These are phyloP conservation scores for Sesamia nonagrioides DNA, from an alignment of 1,140 invertebrate species.

Conservation along the genomic window DNA sequence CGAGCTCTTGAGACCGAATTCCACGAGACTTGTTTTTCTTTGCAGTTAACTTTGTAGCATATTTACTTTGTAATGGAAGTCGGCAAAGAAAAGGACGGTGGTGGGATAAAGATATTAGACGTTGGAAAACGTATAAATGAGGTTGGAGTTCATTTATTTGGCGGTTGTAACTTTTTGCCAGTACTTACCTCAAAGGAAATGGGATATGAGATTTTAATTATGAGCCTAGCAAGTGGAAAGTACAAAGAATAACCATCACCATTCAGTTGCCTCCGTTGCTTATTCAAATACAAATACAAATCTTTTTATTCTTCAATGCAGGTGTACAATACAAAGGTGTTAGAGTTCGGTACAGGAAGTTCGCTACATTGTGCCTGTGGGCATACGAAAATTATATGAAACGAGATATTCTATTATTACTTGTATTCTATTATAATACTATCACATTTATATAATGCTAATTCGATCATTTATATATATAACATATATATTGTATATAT, in stretches of 20 bases:
- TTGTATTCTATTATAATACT: no score
- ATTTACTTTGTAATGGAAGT: not conserved
- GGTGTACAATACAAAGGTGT: no score
- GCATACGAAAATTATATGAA: no score
- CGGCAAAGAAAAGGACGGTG: not conserved
- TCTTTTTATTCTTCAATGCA: no score
- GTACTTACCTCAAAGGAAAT: not conserved
- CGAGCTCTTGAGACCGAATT: not conserved
- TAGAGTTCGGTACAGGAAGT: no score
- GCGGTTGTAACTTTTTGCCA: not conserved
- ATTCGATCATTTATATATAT: no score
- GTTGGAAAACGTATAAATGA: not conserved
- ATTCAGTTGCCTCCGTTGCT: not conserved
- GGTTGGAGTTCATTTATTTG: not conserved
- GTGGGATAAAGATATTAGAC: not conserved
- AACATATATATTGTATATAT: no score
- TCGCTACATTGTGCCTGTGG: no score
- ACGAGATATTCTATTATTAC: no score
- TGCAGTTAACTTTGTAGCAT: not conserved
- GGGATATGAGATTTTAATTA: not conserved
- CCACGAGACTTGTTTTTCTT: not conserved
- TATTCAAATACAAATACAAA: no score
- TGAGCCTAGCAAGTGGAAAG: not conserved
- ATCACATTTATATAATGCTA: no score
- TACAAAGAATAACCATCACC: not conserved